phyloP scores from a whole-genome alignment of 2,113 vertebrate species.

The Ibidorhyncha struthersii region DNA sequence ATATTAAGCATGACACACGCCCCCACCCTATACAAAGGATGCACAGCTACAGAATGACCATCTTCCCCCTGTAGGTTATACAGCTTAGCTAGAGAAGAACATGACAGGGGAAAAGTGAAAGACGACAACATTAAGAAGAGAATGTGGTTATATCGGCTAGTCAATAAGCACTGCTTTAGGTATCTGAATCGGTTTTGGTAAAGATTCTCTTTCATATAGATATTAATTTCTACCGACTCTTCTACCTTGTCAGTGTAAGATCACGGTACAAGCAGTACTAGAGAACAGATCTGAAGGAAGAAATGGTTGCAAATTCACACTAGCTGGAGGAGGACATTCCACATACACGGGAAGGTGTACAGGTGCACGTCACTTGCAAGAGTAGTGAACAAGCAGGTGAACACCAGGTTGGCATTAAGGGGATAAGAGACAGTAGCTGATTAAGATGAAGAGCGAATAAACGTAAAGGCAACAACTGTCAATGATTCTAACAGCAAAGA shows the following conservation, averaged over 20 bases:
- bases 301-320: neutral
- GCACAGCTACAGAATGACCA: neutral
- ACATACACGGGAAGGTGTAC: neutral
- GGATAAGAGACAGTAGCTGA: neutral
- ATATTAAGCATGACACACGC: neutral
- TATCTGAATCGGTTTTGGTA: accelerated
- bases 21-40: neutral
- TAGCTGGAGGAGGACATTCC: neutral
- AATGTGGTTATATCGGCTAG: neutral
- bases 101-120: neutral
- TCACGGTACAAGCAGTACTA: neutral
- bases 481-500: neutral
- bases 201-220: neutral
- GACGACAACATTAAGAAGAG: neutral
- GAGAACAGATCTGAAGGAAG: neutral
- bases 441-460: neutral
- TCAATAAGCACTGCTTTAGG: neutral
- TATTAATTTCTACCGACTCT: neutral
- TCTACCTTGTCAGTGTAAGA: neutral
- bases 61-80: neutral
- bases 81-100: neutral
- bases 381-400: neutral
- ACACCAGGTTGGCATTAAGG: neutral
- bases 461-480: neutral
- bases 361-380: neutral